Evolutionary conservation across 2,797 vertebrate species (phyloP).

Genomic region (Pitangus sulphuratus): DNA sequence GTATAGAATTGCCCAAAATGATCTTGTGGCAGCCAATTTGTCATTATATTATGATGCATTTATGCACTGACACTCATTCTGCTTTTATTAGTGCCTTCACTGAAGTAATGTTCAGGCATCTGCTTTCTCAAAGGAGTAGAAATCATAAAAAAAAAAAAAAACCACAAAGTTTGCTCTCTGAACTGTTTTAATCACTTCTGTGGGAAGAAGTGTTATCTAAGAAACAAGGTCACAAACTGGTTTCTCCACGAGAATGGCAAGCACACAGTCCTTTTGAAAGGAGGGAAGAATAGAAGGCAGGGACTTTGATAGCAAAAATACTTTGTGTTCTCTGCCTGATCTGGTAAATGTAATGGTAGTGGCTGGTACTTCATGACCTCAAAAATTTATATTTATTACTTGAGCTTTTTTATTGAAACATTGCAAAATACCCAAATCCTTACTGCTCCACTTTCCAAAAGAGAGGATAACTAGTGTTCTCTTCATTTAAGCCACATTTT

Average conservation of each 20-base stretch:
- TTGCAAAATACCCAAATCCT: neutral
- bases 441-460: neutral
- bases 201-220: neutral
- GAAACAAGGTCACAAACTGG: neutral
- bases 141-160: neutral
- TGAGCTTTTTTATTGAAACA: neutral
- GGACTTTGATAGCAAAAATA: neutral
- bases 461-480: neutral
- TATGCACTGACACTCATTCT: neutral
- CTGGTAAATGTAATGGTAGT: neutral
- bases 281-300: neutral
- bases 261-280: neutral
- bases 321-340: neutral
- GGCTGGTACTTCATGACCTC: neutral
- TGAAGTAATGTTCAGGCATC: neutral
- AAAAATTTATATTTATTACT: neutral
- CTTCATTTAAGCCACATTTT: neutral
- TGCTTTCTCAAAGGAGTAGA: neutral
- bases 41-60: neutral
- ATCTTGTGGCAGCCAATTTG: neutral
- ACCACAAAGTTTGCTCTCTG: neutral
- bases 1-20: neutral
- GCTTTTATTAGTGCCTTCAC: neutral
- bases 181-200: neutral
- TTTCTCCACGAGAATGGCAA: neutral